These are phyloP conservation scores for Trichomycterus rosablanca DNA, from an alignment of 2,113 vertebrate genomes.

Conservation along the genomic window DNA sequence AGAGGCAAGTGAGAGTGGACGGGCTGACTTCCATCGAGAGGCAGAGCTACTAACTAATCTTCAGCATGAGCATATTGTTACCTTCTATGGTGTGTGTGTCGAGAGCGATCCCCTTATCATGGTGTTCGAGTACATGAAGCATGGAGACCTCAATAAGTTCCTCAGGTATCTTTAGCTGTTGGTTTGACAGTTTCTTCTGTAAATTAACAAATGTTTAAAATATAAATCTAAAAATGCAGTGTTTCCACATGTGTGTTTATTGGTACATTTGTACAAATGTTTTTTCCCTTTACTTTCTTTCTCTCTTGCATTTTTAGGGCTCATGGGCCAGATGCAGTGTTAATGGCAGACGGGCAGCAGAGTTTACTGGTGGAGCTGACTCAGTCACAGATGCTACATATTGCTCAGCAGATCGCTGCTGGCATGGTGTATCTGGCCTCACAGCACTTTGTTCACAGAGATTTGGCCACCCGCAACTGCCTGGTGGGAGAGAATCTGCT, in stretches of 20 bases:
- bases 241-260: background rate
- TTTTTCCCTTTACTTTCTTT: background rate
- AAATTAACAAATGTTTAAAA: too few species aligned
- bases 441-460: slow-evolving; percentile 97
- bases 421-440: slow-evolving; percentile 98
- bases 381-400: slow-evolving; percentile 96
- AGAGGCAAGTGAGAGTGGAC: slow-evolving; percentile 91
- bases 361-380: slow-evolving; percentile 85
- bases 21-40: slow-evolving; percentile 94
- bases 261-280: background rate
- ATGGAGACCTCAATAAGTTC: slow-evolving; percentile 97
- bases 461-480: slow-evolving; percentile 95
- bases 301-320: slow-evolving; percentile 66
- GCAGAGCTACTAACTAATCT: slow-evolving; percentile 96
- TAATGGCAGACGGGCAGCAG: slow-evolving; percentile 88
- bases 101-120: slow-evolving; percentile 97
- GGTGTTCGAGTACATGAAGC: slow-evolving; percentile 99
- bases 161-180: slow-evolving; percentile 75
- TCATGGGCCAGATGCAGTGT: slow-evolving; percentile 89
- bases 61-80: slow-evolving; percentile 95
- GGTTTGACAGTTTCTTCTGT: too few species aligned
- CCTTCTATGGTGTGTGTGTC: slow-evolving; percentile 93
- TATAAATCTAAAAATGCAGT: background rate
- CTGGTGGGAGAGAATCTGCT: slow-evolving; percentile 94
- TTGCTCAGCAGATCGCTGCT: slow-evolving; percentile 95